These are phyloP conservation scores for Tachysurus fulvidraco DNA, from an alignment of 2,113 vertebrate species.

Conservation along the genomic window DNA sequence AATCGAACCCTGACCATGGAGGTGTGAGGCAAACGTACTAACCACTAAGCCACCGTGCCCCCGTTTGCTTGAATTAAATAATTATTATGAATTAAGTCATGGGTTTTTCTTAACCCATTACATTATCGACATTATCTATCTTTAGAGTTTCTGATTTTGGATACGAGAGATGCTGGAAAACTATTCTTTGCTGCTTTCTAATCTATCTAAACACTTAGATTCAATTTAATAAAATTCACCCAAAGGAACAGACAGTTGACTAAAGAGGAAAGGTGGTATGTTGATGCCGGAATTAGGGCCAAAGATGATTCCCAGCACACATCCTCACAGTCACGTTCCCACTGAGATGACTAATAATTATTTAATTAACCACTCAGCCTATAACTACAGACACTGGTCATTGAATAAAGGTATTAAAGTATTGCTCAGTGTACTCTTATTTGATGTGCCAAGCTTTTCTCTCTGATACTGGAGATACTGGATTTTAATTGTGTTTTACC, in stretches of 20 bases:
- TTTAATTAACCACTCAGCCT: background rate
- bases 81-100: background rate
- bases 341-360: background rate
- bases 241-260: background rate
- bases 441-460: background rate
- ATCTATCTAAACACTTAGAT: background rate
- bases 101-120: background rate
- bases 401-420: background rate
- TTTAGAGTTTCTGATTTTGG: background rate
- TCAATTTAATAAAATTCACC: background rate
- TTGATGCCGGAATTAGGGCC: background rate
- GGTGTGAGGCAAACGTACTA: too few relatives aligned
- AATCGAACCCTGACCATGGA: too few relatives aligned
- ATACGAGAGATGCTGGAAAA: background rate
- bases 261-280: background rate
- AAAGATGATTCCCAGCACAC: background rate
- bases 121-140: background rate
- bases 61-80: background rate
- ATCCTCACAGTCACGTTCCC: background rate
- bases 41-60: too few relatives aligned
- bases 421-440: background rate
- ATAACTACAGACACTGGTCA: background rate
- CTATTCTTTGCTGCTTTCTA: background rate
- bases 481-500: too few relatives aligned
- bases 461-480: background rate